A percentile compares a stretch with the other conserved stretches of the same genome.
These are phyloP conservation scores for Nomada lathburiana DNA, from an alignment of 2,888 invertebrate species.

Conservation along the genomic window DNA sequence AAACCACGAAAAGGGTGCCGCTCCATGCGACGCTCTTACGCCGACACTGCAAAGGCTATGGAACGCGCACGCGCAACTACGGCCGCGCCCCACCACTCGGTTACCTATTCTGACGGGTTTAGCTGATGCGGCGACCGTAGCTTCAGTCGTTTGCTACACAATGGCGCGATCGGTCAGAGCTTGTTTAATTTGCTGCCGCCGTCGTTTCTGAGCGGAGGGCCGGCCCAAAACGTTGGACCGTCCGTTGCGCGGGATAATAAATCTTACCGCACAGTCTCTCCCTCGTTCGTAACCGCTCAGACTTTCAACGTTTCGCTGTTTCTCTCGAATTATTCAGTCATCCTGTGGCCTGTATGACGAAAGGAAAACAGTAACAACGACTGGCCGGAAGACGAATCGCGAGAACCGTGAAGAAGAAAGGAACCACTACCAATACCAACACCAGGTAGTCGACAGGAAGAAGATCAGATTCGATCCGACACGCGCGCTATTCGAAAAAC, in stretches of 20 bases:
- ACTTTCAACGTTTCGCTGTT: conserved; percentile 26
- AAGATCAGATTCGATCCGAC: conserved; percentile 53
- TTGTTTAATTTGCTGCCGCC: conserved; percentile 74
- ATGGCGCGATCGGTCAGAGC: conserved; percentile 79
- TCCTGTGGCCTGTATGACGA: conserved; percentile 10
- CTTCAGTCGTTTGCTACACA: conserved; percentile 81
- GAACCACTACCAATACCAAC: conserved; percentile 35
- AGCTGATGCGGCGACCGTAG: conserved; percentile 48
- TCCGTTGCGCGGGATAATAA: conserved; percentile 76
- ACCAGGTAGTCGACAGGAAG: conserved; percentile 42
- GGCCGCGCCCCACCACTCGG: neutral
- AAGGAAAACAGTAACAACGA: conserved; percentile 40
- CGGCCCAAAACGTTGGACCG: conserved; percentile 82
- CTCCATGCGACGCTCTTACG: conserved; percentile 9
- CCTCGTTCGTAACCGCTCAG: conserved; percentile 55
- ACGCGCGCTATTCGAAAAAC: conserved; percentile 71
- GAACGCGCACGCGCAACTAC: conserved; percentile 39
- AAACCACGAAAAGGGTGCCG: conserved; percentile 14
- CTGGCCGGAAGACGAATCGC: conserved; percentile 41
- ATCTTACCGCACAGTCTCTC: conserved; percentile 66
- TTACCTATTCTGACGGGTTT: conserved; percentile 29
- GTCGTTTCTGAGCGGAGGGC: conserved; percentile 83
- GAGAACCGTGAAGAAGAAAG: conserved; percentile 37
- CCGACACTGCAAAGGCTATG: conserved; percentile 43
- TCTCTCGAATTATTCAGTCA: conserved; percentile 27